phyloP scores from a whole-genome alignment of 2,888 invertebrate species.

The Cheilosia pagana region DNA sequence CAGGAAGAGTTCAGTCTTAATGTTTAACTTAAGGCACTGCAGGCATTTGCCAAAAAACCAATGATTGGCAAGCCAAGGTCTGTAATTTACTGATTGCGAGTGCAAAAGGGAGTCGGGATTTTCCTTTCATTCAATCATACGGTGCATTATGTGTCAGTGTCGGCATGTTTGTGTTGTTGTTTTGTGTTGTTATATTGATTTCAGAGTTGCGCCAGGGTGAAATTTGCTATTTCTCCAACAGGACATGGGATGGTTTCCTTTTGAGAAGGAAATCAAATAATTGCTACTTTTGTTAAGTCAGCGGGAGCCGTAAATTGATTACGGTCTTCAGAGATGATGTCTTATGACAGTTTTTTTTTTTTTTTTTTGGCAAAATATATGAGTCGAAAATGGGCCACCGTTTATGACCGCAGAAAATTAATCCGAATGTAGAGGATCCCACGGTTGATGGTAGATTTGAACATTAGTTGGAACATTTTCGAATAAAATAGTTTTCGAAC shows the following conservation, averaged over 20 bases:
- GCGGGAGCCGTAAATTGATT: constrained; percentile 51
- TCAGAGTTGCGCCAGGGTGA: constrained; percentile 26
- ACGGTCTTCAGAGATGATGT: constrained; percentile 11
- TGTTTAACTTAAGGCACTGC: constrained; percentile 57
- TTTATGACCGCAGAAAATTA: background rate
- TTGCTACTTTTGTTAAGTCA: constrained; percentile 54
- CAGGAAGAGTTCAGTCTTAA: constrained; percentile 36
- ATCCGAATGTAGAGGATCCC: background rate
- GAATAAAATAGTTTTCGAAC: too few relatives aligned
- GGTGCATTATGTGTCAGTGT: constrained; percentile 44
- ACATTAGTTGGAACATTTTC: too few relatives aligned
- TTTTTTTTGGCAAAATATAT: background rate
- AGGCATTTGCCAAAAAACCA: constrained; percentile 62
- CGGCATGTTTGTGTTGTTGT: constrained; percentile 73
- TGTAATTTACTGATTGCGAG: constrained; percentile 66
- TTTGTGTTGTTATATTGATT: constrained; percentile 72
- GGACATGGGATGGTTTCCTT: constrained; percentile 17
- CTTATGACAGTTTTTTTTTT: background rate
- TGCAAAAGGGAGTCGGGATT: constrained; percentile 16
- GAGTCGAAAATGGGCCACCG: too few relatives aligned
- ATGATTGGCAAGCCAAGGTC: constrained; percentile 58
- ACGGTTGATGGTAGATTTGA: too few relatives aligned
- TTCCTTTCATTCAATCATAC: constrained; percentile 32
- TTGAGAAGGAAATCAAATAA: constrained; percentile 33
- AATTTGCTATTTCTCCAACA: constrained; percentile 11